Percentiles rank a stretch among this genome's conserved stretches.
Conservation (phyloP, 2,888 invertebrate species). For the Seira musarum region DNA sequence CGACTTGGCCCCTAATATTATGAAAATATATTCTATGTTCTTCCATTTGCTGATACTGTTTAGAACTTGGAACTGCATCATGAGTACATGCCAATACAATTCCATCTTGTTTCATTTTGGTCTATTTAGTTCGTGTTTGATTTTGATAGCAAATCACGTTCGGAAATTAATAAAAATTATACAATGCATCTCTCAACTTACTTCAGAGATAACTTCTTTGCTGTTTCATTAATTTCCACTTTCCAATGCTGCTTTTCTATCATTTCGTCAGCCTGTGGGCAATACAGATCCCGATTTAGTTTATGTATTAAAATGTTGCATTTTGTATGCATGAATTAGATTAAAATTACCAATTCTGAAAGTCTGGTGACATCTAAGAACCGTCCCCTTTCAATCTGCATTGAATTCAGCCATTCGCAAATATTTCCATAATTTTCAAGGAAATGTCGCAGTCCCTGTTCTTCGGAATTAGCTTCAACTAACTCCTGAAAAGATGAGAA, state of each 20-base stretch:
- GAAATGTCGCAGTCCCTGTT: slow-evolving; percentile 64
- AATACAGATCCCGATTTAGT: slow-evolving; percentile 8
- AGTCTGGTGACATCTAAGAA: slow-evolving; percentile 63
- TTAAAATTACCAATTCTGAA: slow-evolving; percentile 60
- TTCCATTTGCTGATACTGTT: too few relatives aligned
- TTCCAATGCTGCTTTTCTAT: slow-evolving; percentile 60
- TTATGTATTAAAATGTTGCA: too few relatives aligned
- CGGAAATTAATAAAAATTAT: too few relatives aligned
- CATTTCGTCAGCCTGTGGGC: slow-evolving; percentile 63
- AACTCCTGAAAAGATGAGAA: slow-evolving; percentile 34
- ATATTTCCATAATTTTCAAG: slow-evolving; percentile 64
- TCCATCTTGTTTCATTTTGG: too few relatives aligned
- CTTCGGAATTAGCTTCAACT: slow-evolving; percentile 62
- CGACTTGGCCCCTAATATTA: too few relatives aligned
- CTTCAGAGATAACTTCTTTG: slow-evolving; percentile 61
- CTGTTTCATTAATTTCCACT: slow-evolving; percentile 62
- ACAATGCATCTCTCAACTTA: too few relatives aligned
- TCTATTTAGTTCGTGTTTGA: too few relatives aligned
- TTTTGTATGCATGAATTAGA: too few relatives aligned
- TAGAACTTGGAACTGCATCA: too few relatives aligned
- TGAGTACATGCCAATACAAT: too few relatives aligned
- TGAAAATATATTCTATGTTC: too few relatives aligned
- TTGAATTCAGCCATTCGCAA: slow-evolving; percentile 67
- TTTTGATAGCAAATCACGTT: too few relatives aligned
- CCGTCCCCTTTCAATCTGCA: slow-evolving; percentile 63